Percentiles rank a stretch among this genome's conserved stretches.
Evolutionary conservation across 2,888 invertebrate species (phyloP).

Genomic region (Zygaena filipendulae): DNA sequence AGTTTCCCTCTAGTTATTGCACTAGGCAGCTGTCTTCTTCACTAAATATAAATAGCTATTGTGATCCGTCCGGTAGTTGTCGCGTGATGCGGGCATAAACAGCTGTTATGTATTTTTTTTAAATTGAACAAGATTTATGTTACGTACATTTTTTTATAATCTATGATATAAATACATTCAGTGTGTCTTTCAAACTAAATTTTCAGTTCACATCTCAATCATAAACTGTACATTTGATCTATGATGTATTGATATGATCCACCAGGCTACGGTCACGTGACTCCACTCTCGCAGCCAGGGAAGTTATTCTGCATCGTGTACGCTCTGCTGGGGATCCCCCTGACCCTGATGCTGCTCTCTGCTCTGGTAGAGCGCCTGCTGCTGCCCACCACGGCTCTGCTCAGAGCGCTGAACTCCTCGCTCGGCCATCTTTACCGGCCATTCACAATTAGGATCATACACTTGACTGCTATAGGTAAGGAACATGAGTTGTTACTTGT

Average conservation of each 20-base stretch:
- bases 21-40: too few relatives aligned
- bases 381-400: constrained; percentile 76
- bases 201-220: too few relatives aligned
- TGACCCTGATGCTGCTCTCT: constrained; percentile 84
- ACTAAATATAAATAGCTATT: too few relatives aligned
- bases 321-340: constrained; percentile 86
- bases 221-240: too few relatives aligned
- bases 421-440: constrained; percentile 79
- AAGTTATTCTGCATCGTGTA: constrained; percentile 91
- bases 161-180: too few relatives aligned
- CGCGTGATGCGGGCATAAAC: too few relatives aligned
- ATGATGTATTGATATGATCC: too few relatives aligned
- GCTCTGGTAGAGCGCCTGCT: constrained; percentile 85
- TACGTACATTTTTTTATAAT: too few relatives aligned
- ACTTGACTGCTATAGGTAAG: constrained; percentile 76
- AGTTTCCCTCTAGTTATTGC: too few relatives aligned
- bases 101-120: too few relatives aligned
- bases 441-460: constrained; percentile 80
- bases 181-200: too few relatives aligned
- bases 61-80: background rate
- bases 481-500: background rate
- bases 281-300: constrained; percentile 85
- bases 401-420: constrained; percentile 75
- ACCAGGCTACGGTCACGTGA: constrained; percentile 89
- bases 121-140: too few relatives aligned